Evolutionary conservation across 64 coral and sea anemone species (phyloP), one percentile per base, ranked within the genome.

Genomic region (Montipora efflorescens): DNA sequence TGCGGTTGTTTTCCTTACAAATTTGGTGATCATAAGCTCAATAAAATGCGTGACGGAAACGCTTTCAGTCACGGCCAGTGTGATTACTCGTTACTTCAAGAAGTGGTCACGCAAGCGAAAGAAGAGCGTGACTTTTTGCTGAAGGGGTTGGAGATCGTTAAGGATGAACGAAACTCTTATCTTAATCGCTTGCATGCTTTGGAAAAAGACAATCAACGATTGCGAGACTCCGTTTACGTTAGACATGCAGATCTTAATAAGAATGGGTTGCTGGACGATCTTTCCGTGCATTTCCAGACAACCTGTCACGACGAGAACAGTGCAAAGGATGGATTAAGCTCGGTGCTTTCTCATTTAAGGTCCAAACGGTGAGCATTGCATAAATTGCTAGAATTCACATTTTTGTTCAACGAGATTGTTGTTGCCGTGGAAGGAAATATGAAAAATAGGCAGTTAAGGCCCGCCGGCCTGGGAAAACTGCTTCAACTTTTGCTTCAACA

Each of bases 341-440:
- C 96, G 16, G 93, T 94, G 19, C 96, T 97, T 48, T 90, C 96
- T 45, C 96, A 95, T 64, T 73, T 97, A 43, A 88, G 80, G 48
- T 97, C 96, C 3, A 97, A 97, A 79, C 81, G 96, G 96, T 97
- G 73, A 57, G 95, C 55, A n/a, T 15, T 61, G 4, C 0, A 7
- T 2, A 53, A 36, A 36, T 36, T 36, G 36, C 36, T 36, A 36
- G 36, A 36, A 36, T 36, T 36, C 36, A 36, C 36, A 36, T 2
- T 36, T 36, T 36, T 36, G 36, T 36, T 36, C 36, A 36, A 36
- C 36, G 36, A 36, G 36, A 36, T 36, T 36, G 36, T 36, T 36
- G 36, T 36, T 36, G 36, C 36, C 36, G 36, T 36, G 36, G 36
- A 36, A 36, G 36, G 36, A 36, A 36, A 36, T 36, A 36, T 36